Base-by-base conservation (phyloP, 1,140 invertebrate species). In the Drosophila seguyi region DNA sequence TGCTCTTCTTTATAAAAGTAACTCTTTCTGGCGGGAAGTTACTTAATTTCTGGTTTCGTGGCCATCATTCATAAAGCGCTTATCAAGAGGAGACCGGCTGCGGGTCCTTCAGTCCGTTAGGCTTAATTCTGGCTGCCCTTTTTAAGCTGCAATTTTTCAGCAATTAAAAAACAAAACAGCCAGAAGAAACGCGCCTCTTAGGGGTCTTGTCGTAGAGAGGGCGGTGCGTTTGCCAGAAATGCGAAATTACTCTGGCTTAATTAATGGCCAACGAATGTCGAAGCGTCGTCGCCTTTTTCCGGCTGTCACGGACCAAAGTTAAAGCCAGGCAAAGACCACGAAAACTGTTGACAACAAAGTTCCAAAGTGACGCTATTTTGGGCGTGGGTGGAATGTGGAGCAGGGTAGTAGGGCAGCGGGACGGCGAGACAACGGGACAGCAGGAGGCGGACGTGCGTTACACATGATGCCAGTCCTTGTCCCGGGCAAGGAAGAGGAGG, bases 301-400 rank as follows among this genome's bases (percentile, higher is more conserved):
- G 67, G 50, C 8, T 59, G 72, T 75, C 72, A 73, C 62, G 61
- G 47, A 55, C 58, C 75, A 88, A 90, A 78, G 76, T 87, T 88
- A 74, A 83, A 80, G 76, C 66, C 65, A 61, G 45, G 42, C 66
- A 71, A 73, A 80, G 76, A 83, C 76, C 67, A 77, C 80, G 65
- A 81, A 85, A 85, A 81, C 75, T 87, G 83, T 87, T 87, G 84
- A 80, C 83, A 87, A 80, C 75, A 74, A 83, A 83, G 67, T 87
- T 88, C 65, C 75, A 69, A 77, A 69, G 63, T 73, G 71, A 72
- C 55, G 71, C 39, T 47, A 61, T 52, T 73, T 36, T 22, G 25
- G 52, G 18, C 55, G 50, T 41, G 39, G 44, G 50, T 44, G 39
- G 56, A 72, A 68, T 69, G 62, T 62, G 67, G 44, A 44, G 38